These are phyloP conservation scores for Nysson spinosus DNA, from an alignment of 2,888 invertebrate species.

Conservation along the genomic window DNA sequence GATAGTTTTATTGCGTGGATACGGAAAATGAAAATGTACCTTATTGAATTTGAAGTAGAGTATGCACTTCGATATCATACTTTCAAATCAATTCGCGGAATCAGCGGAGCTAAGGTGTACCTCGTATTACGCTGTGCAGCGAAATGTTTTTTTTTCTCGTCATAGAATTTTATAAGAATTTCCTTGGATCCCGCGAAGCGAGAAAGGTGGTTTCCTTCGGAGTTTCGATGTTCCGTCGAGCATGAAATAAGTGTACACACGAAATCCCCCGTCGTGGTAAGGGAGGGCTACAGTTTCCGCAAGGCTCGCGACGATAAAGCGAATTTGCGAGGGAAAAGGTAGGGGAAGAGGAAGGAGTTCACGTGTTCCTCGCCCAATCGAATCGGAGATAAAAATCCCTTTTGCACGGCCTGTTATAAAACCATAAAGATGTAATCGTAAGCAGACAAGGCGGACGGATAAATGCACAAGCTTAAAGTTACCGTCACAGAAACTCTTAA, in stretches of 20 bases:
- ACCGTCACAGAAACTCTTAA: slow-evolving; percentile 6
- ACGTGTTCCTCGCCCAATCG: slow-evolving; percentile 45
- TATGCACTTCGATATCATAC: too few relatives aligned
- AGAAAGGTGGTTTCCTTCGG: slow-evolving; percentile 53
- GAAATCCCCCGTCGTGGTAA: slow-evolving; percentile 48
- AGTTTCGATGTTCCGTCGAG: slow-evolving; percentile 60
- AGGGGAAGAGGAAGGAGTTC: slow-evolving; percentile 23
- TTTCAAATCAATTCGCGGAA: too few relatives aligned
- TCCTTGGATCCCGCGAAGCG: slow-evolving; percentile 29
- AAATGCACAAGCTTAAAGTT: not conserved
- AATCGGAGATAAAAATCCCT: slow-evolving; percentile 57
- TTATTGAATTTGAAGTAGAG: too few relatives aligned
- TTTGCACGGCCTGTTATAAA: slow-evolving; percentile 68
- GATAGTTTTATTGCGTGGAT: too few relatives aligned
- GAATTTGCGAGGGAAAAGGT: slow-evolving; percentile 50
- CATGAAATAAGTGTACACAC: slow-evolving; percentile 73
- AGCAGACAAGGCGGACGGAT: slow-evolving; percentile 12
- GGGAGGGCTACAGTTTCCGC: slow-evolving; percentile 37
- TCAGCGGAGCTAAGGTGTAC: too few relatives aligned
- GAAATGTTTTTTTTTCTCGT: not conserved
- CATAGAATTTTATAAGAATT: slow-evolving; percentile 25
- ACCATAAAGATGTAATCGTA: slow-evolving; percentile 74
- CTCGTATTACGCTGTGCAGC: not conserved
- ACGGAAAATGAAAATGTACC: too few relatives aligned
- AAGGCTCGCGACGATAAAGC: slow-evolving; percentile 56